Percentiles rank a stretch among this genome's conserved stretches.
Conservation (phyloP, 2,888 invertebrate genomes). For the Sylvicola cinctus region DNA sequence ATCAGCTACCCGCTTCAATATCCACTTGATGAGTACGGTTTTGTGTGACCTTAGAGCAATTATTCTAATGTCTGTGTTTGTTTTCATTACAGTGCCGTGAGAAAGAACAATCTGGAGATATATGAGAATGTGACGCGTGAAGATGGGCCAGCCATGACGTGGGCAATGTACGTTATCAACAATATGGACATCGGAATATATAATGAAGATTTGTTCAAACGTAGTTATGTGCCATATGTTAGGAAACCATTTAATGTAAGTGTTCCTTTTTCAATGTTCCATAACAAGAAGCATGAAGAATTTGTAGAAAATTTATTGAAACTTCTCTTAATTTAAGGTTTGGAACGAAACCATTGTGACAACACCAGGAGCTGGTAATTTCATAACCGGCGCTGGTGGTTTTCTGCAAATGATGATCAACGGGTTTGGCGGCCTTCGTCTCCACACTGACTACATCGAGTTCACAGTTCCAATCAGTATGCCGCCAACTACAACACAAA, state of each 20-base stretch:
- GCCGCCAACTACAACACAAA: conserved; percentile 24
- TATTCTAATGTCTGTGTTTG: not conserved
- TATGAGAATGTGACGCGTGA: conserved; percentile 33
- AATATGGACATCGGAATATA: conserved; percentile 26
- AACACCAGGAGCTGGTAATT: conserved; percentile 32
- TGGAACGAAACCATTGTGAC: conserved; percentile 36
- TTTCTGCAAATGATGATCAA: conserved; percentile 34
- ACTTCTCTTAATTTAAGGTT: conserved; percentile 19
- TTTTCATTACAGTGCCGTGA: conserved; percentile 21
- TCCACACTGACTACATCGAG: conserved; percentile 27
- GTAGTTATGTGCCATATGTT: conserved; percentile 31
- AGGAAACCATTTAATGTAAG: conserved; percentile 35
- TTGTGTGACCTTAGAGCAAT: conserved; percentile 13
- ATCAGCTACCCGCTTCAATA: conserved; percentile 35
- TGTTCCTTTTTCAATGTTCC: too few species aligned
- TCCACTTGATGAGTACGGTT: conserved; percentile 27
- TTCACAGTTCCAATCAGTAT: conserved; percentile 24
- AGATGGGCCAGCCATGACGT: conserved; percentile 39
- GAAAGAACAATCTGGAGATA: conserved; percentile 31
- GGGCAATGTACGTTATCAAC: conserved; percentile 39
- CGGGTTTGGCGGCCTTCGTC: conserved; percentile 34
- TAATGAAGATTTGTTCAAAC: conserved; percentile 26
- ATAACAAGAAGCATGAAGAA: too few species aligned
- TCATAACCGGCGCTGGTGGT: conserved; percentile 39
- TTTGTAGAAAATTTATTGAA: not conserved